Conservation (phyloP, 2,113 vertebrate genomes). For the Gavia stellata region DNA sequence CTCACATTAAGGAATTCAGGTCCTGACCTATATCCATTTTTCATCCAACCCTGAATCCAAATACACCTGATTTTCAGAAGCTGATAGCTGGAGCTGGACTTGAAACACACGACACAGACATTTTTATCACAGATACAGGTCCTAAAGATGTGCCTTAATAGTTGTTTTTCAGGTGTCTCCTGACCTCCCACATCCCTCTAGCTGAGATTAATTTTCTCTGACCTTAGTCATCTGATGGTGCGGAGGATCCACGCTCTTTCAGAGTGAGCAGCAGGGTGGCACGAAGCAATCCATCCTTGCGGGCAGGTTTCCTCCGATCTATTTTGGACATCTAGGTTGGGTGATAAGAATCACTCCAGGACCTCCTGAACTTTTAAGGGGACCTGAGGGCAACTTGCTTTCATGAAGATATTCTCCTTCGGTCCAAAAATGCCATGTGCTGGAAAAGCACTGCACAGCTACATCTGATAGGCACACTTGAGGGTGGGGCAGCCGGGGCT, state of each 20-base stretch:
- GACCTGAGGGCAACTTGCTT: neutral
- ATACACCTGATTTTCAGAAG: neutral
- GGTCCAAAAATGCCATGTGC: neutral
- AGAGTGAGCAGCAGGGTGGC: neutral
- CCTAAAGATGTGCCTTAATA: neutral
- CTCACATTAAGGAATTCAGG: neutral
- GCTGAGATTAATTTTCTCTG: neutral
- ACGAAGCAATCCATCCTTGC: neutral
- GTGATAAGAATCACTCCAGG: neutral
- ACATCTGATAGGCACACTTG: neutral
- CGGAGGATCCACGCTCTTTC: neutral
- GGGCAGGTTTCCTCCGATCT: neutral
- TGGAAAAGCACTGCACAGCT: neutral
- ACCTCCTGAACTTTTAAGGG: neutral
- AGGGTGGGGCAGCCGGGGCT: neutral
- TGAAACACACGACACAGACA: neutral
- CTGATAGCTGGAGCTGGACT: neutral
- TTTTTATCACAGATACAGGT: neutral
- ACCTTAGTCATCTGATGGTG: neutral
- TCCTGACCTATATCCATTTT: conserved; percentile 11
- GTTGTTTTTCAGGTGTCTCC: neutral
- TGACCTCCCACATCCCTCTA: neutral
- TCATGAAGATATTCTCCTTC: neutral
- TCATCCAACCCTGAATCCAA: neutral
- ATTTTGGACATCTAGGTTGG: fast-evolving